Evolutionary conservation across 2,888 invertebrate genomes (phyloP), one percentile per base, ranked within the genome.

Genomic region (Drepanosiphum platanoidis): DNA sequence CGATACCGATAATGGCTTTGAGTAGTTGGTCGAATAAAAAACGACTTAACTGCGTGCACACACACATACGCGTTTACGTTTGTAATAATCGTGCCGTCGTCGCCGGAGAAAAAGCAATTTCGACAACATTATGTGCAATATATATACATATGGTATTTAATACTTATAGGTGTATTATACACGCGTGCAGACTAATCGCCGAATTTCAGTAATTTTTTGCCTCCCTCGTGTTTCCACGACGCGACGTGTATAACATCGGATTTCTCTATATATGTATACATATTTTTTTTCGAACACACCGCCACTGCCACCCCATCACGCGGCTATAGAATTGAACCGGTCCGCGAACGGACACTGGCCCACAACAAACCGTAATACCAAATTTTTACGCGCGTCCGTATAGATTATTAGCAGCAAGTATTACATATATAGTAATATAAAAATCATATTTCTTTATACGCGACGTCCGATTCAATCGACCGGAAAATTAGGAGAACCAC

Each of bases 1-100:
- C 71, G 81, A 71, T 71, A 81, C 70, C 81, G 81, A 27, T 81
- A 81, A 81, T 81, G 52, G 81, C 30, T 71, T 36, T n/a, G 22
- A 18, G 52, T 52, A 52, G 70, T 72, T 27, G 39, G 42, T 27
- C 22, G 39, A 39, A n/a, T 22, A 34, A 70, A 34, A 34, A 70
- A 34, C 18, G 34, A 34, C 61, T 61, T 61, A 8, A 61, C 27
- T 61, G n/a, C 61, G 9, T 27, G 61, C 27, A 27, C 27, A 22
- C n/a, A 61, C 61, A 27, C 18, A 46, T 46, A 46, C 46, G 52
- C 52, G 52, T 52, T 0, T 52, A 52, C 52, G 52, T 18, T 22
- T 52, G 52, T 52, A 52, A 52, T 22, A 52, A 52, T 52, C 52
- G 52, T 22, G 22, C 11, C 42, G 46, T 18, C 46, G 42, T 18